A percentile compares a stretch with the other conserved stretches of the same genome.
Conservation (phyloP, 2,113 vertebrate genomes). For the Lichenostomus cassidix region DNA sequence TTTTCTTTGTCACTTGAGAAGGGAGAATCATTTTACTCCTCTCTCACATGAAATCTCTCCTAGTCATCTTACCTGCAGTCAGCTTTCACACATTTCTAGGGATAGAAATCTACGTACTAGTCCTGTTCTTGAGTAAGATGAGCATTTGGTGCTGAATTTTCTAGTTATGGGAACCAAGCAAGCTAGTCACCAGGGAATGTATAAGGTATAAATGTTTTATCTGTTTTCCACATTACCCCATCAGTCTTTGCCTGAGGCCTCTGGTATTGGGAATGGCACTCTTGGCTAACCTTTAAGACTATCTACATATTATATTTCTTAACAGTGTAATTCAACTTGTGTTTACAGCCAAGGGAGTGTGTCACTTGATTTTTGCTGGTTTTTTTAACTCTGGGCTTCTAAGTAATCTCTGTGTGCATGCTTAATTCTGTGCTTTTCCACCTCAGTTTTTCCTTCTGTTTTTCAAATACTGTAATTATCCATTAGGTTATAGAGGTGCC, state of each 20-base stretch:
- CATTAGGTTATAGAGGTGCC: neutral
- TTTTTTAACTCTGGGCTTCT: neutral
- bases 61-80: neutral
- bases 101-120: neutral
- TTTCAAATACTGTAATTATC: neutral
- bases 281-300: neutral
- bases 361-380: neutral
- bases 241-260: neutral
- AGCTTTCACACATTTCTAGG: neutral
- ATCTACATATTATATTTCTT: neutral
- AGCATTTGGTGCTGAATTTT: neutral
- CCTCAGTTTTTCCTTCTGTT: neutral
- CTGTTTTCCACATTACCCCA: neutral
- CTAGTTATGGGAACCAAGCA: neutral
- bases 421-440: neutral
- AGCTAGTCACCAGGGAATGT: neutral
- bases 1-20: slow-evolving; percentile 12
- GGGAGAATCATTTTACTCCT: neutral
- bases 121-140: neutral
- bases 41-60: neutral
- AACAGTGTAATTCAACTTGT: neutral
- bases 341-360: neutral
- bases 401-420: neutral
- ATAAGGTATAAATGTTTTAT: neutral
- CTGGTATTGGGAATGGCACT: neutral